Evolutionary conservation across 2,797 vertebrate genomes (phyloP).

Genomic region (Chelon labrosus): DNA sequence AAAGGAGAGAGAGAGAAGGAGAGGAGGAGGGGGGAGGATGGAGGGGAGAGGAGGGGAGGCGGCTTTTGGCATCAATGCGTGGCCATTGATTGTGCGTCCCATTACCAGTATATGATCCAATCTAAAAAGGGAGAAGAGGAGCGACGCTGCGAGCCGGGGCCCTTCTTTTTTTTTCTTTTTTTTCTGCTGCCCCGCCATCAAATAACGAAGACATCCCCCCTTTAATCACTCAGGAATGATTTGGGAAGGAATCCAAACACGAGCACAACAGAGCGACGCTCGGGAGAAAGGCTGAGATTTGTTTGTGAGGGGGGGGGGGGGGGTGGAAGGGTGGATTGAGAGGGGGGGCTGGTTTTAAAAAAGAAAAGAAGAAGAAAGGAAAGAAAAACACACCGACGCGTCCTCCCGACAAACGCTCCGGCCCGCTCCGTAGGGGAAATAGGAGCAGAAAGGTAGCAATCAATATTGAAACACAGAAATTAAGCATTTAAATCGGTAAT

Average conservation of each 20-base stretch:
- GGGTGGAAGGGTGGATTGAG: too few relatives aligned
- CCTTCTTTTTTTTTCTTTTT: constrained; percentile 12
- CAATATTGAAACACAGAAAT: constrained; percentile 92
- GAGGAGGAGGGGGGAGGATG: constrained; percentile 20
- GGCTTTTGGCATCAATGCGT: constrained; percentile 77
- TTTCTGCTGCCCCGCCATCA: constrained; percentile 73
- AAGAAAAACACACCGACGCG: constrained; percentile 55
- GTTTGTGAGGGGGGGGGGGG: constrained; percentile 52
- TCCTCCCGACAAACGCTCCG: constrained; percentile 58
- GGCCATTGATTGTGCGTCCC: constrained; percentile 84
- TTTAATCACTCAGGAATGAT: constrained; percentile 76
- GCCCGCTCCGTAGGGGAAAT: constrained; percentile 73
- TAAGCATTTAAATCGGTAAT: constrained; percentile 89
- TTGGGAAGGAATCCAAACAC: constrained; percentile 83
- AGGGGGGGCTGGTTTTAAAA: constrained; percentile 25
- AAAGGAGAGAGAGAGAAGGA: constrained; percentile 64
- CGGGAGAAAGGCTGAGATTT: constrained; percentile 68
- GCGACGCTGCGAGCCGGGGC: constrained; percentile 54
- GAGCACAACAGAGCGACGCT: constrained; percentile 58
- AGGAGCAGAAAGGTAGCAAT: constrained; percentile 89
- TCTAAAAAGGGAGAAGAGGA: constrained; percentile 75
- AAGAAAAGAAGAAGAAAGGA: constrained; percentile 52
- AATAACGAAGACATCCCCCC: constrained; percentile 77
- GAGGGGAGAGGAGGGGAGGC: constrained; percentile 22
- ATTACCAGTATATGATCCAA: constrained; percentile 83